Base-by-base conservation (phyloP, 2,797 vertebrate species). In the Sebastes paucispinis region DNA sequence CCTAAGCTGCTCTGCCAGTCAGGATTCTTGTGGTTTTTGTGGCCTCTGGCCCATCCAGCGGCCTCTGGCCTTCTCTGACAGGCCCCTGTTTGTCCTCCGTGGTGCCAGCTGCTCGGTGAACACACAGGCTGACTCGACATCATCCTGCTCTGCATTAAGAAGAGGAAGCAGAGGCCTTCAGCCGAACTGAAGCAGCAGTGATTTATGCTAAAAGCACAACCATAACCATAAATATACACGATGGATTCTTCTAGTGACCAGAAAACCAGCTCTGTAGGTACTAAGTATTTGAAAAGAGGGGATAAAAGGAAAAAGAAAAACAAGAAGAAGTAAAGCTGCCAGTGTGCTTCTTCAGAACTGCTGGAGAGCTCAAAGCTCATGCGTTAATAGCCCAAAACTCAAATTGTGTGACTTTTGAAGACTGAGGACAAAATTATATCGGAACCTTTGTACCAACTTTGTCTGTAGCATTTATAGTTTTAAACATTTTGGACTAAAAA, bases 11-110 rank as follows among this genome's bases (percentile, higher is more conserved):
- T 54, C 67, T 32, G 29, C 54, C 31, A 74, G 47, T 82, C 69
- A 18, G 87, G 81, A 93, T 94, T 92, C 86, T 91, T 93, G 88
- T 87, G 91, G 91, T 63, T 81, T 86, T 52, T 47, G 87, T 55
- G 88, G 87, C 64, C 64, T 82, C 82, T 73, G 84, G 80, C 36
- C 77, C 63, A 50, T 87, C 52, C 63, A 74, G 68, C 63, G 39
- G 81, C 69, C 79, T 87, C 83, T 79, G 82, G 79, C 39, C 77
- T 71, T 60, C 73, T 82, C 79, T 57, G 75, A 81, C 80, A 75
- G 82, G 83, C 77, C 70, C 43, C 39, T 57, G 84, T 75, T 85
- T 87, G 83, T 86, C 74, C 73, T 71, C 13, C 2, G 3, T 32
- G 76, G 67, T 83, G 82, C 84, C 89, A 86, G 88, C 86, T 82